Evolutionary conservation across 2,113 vertebrate genomes (phyloP).

Genomic region (Proteles cristata): DNA sequence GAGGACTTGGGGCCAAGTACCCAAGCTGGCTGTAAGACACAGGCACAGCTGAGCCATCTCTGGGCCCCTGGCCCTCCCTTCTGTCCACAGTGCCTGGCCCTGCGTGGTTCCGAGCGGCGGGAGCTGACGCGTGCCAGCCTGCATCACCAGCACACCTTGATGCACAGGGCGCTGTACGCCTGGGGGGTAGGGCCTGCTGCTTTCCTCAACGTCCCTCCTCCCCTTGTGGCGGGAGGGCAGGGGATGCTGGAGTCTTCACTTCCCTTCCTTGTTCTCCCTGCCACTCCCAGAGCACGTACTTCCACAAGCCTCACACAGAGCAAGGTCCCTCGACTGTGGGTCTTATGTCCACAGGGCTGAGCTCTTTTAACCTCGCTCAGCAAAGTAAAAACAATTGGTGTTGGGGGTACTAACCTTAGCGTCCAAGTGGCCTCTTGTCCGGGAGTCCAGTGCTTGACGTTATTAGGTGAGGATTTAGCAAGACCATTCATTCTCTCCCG

Average conservation of each 20-base stretch:
- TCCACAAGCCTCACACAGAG: background rate
- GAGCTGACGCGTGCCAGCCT: slow-evolving; percentile 82
- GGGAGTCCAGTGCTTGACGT: background rate
- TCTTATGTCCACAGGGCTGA: background rate
- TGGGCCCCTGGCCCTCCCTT: background rate
- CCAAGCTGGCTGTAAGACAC: rapidly evolving
- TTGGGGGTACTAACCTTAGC: background rate
- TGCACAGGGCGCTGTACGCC: slow-evolving; percentile 81
- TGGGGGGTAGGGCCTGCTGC: slow-evolving; percentile 86
- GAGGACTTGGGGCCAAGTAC: background rate
- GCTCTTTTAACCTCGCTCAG: background rate
- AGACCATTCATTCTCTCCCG: background rate
- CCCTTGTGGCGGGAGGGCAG: background rate
- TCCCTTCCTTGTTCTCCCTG: background rate
- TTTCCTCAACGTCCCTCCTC: background rate
- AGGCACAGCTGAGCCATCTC: no score
- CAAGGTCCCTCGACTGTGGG: background rate
- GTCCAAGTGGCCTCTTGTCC: background rate
- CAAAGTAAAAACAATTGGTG: background rate
- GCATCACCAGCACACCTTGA: slow-evolving; percentile 77
- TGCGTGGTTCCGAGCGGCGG: slow-evolving; percentile 79
- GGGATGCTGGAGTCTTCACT: background rate
- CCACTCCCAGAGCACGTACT: background rate
- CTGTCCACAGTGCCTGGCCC: slow-evolving; percentile 72
- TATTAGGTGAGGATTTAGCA: background rate